These are phyloP conservation scores for Gobius niger DNA, from an alignment of 2,113 vertebrate genomes.

Conservation along the genomic window DNA sequence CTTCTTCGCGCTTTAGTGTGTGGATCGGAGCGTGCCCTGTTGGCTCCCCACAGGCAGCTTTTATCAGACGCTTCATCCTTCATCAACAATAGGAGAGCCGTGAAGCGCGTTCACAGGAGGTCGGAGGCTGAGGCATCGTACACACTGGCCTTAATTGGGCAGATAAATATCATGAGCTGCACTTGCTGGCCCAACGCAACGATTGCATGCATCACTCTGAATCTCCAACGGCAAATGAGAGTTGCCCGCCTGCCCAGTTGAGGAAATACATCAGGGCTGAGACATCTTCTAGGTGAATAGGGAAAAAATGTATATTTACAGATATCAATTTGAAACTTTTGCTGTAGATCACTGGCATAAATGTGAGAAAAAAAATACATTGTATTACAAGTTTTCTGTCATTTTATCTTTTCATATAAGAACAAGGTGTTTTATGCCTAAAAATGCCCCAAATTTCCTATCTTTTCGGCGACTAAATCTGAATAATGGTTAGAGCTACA, in stretches of 20 bases:
- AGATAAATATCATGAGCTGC: constrained; percentile 72
- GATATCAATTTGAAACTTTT: too few species aligned
- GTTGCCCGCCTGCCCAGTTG: constrained; percentile 35
- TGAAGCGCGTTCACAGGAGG: constrained; percentile 47
- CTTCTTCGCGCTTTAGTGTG: constrained; percentile 32
- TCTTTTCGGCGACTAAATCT: too few species aligned
- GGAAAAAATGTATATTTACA: too few species aligned
- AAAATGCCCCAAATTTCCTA: too few species aligned
- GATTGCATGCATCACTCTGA: constrained; percentile 58
- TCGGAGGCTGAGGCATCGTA: constrained; percentile 48
- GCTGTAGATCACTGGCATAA: too few species aligned
- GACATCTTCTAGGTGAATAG: constrained; percentile 44
- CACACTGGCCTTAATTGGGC: constrained; percentile 74
- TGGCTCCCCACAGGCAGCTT: constrained; percentile 27
- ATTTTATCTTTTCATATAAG: too few species aligned
- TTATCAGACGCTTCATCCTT: constrained; percentile 51
- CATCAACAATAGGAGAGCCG: constrained; percentile 42
- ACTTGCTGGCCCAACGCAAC: constrained; percentile 48
- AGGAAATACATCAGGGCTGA: constrained; percentile 50
- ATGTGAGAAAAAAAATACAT: too few species aligned
- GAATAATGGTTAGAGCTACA: too few species aligned
- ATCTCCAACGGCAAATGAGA: constrained; percentile 56
- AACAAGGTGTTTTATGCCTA: too few species aligned
- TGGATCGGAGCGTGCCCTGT: constrained; percentile 16
- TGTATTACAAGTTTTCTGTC: too few species aligned